phyloP scores from a whole-genome alignment of 2,113 vertebrate genomes.

The Grammomys surdaster region DNA sequence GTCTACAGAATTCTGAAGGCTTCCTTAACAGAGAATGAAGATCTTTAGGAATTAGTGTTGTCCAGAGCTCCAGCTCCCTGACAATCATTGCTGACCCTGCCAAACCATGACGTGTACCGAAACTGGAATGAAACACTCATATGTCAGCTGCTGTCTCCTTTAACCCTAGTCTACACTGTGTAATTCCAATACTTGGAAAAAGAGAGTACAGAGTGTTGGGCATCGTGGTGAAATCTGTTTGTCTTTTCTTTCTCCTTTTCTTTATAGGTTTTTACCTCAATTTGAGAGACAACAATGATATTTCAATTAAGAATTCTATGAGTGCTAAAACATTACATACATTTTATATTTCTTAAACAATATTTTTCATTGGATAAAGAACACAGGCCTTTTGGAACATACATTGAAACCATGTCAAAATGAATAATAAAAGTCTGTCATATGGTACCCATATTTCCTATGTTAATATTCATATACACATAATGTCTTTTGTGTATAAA shows the following conservation, averaged over 20 bases:
- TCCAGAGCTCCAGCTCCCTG: background rate
- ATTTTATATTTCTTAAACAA: background rate
- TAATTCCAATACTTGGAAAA: background rate
- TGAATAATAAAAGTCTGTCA: background rate
- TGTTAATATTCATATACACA: background rate
- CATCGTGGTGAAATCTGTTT: background rate
- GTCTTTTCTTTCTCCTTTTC: background rate
- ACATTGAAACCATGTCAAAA: background rate
- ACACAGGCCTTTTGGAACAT: background rate
- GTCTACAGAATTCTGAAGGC: background rate
- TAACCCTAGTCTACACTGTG: background rate
- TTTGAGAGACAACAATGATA: constrained; percentile 10
- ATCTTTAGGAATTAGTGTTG: constrained; percentile 52
- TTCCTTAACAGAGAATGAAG: background rate
- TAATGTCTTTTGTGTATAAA: background rate
- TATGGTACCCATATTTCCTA: background rate
- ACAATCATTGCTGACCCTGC: background rate
- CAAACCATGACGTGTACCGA: background rate
- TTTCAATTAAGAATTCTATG: background rate
- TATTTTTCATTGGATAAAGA: background rate
- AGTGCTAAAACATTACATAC: background rate
- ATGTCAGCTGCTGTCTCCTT: background rate
- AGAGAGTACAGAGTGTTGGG: background rate
- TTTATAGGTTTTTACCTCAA: background rate
- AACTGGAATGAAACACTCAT: background rate